A percentile compares a stretch with the other conserved stretches of the same genome.
Evolutionary conservation across 2,113 vertebrate genomes (phyloP).

Genomic region (Eclectus roratus): DNA sequence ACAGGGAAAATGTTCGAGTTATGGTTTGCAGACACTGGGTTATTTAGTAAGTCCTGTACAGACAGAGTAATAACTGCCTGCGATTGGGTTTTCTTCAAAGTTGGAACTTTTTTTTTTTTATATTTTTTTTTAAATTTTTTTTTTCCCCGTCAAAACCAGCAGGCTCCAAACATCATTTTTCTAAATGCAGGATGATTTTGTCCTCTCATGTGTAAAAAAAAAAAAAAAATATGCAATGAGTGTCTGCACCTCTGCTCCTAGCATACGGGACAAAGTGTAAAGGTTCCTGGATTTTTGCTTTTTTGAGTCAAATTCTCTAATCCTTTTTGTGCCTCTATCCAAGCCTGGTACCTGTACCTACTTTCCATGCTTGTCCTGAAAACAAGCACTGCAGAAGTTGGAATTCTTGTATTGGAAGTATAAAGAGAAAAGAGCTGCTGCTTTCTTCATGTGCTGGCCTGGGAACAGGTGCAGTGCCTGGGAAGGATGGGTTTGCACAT

Average conservation of each 20-base stretch:
- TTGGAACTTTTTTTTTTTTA: not conserved
- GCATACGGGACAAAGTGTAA: not conserved
- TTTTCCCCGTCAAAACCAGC: too few relatives aligned
- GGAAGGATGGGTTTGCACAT: not conserved
- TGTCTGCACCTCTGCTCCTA: not conserved
- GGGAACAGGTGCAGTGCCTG: rapidly evolving
- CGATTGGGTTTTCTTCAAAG: not conserved
- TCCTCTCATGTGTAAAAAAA: not conserved
- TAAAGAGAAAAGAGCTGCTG: not conserved
- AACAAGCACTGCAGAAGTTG: not conserved
- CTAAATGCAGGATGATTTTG: not conserved
- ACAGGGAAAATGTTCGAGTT: slow-evolving; percentile 1
- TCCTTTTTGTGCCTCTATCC: not conserved
- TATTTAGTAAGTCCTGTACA: slow-evolving; percentile 23
- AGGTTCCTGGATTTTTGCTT: not conserved
- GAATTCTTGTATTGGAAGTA: not conserved
- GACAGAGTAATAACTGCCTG: slow-evolving; percentile 26
- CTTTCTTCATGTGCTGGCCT: not conserved
- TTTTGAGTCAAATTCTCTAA: not conserved
- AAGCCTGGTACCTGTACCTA: not conserved
- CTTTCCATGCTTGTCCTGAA: not conserved
- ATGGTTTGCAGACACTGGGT: slow-evolving; percentile 6
- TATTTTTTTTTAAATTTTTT: too few relatives aligned
- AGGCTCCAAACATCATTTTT: too few relatives aligned
- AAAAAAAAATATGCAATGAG: not conserved